Evolutionary conservation across 30 jellyfish, hydroid and myxozoan species (phyloP).

Genomic region (Cassiopea andromeda): DNA sequence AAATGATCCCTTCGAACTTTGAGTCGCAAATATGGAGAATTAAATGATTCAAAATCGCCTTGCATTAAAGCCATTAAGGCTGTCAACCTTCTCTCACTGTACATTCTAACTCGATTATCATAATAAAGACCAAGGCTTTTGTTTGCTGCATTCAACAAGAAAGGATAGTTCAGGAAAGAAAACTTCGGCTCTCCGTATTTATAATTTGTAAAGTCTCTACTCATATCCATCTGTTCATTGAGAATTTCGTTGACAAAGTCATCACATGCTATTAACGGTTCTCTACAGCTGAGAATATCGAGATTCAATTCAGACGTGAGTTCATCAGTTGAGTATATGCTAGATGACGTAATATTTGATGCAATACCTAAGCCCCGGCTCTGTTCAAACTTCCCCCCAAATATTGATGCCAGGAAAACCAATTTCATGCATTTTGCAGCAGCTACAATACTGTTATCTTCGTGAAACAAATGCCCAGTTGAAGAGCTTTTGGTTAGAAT

Average conservation of each 20-base stretch:
- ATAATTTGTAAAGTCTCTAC: constrained; percentile 71
- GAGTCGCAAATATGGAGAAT: constrained; percentile 78
- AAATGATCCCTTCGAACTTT: constrained; percentile 86
- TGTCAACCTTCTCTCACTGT: constrained; percentile 82
- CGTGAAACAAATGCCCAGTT: constrained; percentile 55
- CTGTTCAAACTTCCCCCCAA: constrained; percentile 71
- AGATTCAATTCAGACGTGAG: constrained; percentile 48
- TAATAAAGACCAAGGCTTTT: constrained; percentile 86
- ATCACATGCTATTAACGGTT: constrained; percentile 68
- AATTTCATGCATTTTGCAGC: constrained; percentile 79
- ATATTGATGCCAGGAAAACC: constrained; percentile 71
- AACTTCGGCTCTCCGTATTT: constrained; percentile 79
- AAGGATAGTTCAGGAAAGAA: constrained; percentile 79
- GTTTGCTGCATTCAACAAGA: constrained; percentile 74
- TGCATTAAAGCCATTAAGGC: constrained; percentile 57
- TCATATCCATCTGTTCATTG: constrained; percentile 88
- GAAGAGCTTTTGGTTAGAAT: constrained; percentile 58
- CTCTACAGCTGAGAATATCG: constrained; percentile 44
- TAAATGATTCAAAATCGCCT: constrained; percentile 38
- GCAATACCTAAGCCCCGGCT: not conserved
- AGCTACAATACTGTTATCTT: constrained; percentile 66
- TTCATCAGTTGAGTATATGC: constrained; percentile 44
- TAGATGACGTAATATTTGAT: not conserved
- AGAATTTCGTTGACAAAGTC: constrained; percentile 82
- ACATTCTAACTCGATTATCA: constrained; percentile 88